These are phyloP conservation scores for Uloborus diversus DNA, from an alignment of 1,140 invertebrate species.

Conservation along the genomic window DNA sequence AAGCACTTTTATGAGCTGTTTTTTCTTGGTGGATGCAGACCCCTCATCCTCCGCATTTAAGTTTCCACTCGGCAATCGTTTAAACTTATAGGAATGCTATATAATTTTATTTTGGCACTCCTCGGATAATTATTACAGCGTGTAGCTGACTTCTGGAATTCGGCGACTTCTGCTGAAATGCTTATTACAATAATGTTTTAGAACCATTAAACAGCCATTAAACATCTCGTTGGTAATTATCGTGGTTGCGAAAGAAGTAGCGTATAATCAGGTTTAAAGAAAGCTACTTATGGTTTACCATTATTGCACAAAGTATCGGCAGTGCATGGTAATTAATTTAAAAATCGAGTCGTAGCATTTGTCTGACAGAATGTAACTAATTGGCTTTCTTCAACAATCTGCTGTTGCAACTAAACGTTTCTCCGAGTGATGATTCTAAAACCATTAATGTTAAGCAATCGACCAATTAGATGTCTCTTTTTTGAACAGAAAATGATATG, in stretches of 20 bases:
- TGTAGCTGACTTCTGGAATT: slow-evolving; percentile 29
- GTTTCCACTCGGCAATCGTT: neutral
- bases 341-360: slow-evolving; percentile 28
- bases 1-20: slow-evolving; percentile 23
- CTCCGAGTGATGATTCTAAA: neutral
- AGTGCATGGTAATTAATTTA: slow-evolving; percentile 20
- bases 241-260: slow-evolving; percentile 20
- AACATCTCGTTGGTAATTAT: slow-evolving; percentile 39
- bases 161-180: neutral
- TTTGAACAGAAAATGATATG: no score
- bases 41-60: slow-evolving; percentile 14
- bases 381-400: neutral
- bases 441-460: neutral
- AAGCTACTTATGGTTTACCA: slow-evolving; percentile 27
- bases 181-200: slow-evolving; percentile 28
- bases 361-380: neutral
- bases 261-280: slow-evolving; percentile 21
- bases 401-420: neutral
- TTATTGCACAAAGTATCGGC: neutral
- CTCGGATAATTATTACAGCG: slow-evolving; percentile 28
- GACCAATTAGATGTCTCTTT: neutral
- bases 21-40: neutral
- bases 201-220: slow-evolving; percentile 44
- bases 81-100: slow-evolving; percentile 26
- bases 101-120: slow-evolving; percentile 36